Base-by-base conservation (phyloP, 2,797 vertebrate species). In the Acridotheres tristis region DNA sequence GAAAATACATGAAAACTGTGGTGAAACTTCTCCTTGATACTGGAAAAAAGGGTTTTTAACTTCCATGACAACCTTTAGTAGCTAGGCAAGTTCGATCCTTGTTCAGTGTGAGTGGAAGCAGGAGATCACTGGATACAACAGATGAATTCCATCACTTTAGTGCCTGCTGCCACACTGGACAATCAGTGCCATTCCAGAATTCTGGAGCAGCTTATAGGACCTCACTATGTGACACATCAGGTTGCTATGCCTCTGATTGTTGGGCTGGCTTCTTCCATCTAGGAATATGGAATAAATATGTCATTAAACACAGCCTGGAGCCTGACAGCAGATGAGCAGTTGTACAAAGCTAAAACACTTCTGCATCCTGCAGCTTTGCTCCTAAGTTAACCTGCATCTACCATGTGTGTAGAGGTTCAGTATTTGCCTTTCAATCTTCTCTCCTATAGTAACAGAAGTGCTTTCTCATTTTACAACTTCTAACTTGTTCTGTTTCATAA, bases 241-340 rank as follows among this genome's bases (percentile, higher is more conserved):
- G 71, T 79, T 88, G 72, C 72, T 82, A 57, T 88, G 92, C 65
- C 63, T 82, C 40, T 83, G 83, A 80, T 90, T 90, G 76, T 77
- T 4, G 15, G 72, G 59, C 75, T 89, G 82, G 45, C 76, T 91
- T 85, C 32, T 89, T 92, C 93, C 75, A 85, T 92, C 65, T 89
- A 90, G 87, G 83, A 93, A 91, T 88, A 76, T 25, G 71, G 63
- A 85, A 79, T 85, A 79, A 87, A 76, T 90, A 66, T 47, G 32
- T 90, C 38, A 59, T 89, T 88, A 85, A 90, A 74, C 27, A 50
- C 74, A 67, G 36, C 68, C 78, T 36, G 57, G 34, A 92, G 75
- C 81, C 13, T 82, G 84, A 71, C 26, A 13, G 78, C 61, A 68
- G 63, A 55, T 69, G 55, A 57, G 63, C 43, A 48, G 71, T 73